Evolutionary conservation across 2,888 invertebrate genomes (phyloP), one percentile per base, ranked within the genome.

Genomic region (Meghimatium bilineatum): DNA sequence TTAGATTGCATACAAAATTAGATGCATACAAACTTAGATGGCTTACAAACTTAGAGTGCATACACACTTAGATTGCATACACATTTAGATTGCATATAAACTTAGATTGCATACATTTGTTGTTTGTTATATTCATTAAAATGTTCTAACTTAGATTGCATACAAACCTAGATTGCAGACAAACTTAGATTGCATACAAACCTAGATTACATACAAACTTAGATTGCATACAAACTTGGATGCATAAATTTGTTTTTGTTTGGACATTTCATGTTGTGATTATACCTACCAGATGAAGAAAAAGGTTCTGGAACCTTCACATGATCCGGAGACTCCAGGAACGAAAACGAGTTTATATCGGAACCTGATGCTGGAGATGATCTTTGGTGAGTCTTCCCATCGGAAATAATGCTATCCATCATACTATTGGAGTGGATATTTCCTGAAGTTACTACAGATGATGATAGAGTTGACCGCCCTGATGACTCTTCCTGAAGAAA

Each of bases 401-500:
- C 79, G 1, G 56, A 32, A 44, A 83, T 78, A 12, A 79, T 29
- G 12, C 63, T 36, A 36, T 23, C 38, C 63, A 83, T 78, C 23
- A 79, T 29, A 2, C 63, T 36, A 36, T 23, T 56, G 0, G 60
- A 34, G 32, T 66, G 63, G 26, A 32, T 29, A 36, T 26, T 23
- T 10, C 75, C 74, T 0, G 72, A 49, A 49, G 72, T 44, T 2
- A 66, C 77, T 10, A 38, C 56, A 6, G 83, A 77, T 26, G 83
- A 56, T 1, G 79, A 29, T 1, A 69, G 66, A 2, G 29, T 29
- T 32, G 60, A 26, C 29, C 79, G 72, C 44, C 76, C 79, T 20
- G 74, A 66, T 5, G 78, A 29, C 17, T 84, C 84, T 38, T 84
- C 84, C 38, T 77, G 78, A 60, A 83, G 77, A n/a, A 84, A 72